Conservation (phyloP, 1,140 invertebrate genomes). For the Druon quercuslanigerum region DNA sequence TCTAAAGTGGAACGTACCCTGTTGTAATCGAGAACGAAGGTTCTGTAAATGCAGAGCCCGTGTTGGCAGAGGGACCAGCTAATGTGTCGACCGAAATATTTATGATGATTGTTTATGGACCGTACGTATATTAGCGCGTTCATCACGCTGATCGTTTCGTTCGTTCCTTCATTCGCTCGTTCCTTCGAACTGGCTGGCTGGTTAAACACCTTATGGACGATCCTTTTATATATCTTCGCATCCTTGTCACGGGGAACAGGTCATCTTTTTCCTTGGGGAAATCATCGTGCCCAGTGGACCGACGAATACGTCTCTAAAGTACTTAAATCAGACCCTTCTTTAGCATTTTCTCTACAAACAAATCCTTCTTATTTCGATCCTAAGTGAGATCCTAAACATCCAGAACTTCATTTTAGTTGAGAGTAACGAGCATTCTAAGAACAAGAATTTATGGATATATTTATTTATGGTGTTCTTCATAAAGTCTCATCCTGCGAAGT, state of each 20-base stretch:
- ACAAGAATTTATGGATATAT: slow-evolving; percentile 35
- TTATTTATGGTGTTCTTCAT: slow-evolving; percentile 20
- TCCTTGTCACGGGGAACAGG: not conserved
- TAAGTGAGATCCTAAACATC: not conserved
- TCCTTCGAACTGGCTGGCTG: slow-evolving; percentile 39
- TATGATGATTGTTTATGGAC: slow-evolving; percentile 74
- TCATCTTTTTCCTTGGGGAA: slow-evolving; percentile 1
- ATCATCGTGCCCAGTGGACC: not conserved
- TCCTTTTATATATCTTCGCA: slow-evolving; percentile 21
- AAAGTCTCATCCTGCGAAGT: slow-evolving; percentile 31
- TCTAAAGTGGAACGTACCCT: slow-evolving; percentile 17
- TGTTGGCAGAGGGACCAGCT: slow-evolving; percentile 68
- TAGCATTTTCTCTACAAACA: slow-evolving; percentile 14
- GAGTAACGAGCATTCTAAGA: slow-evolving; percentile 1
- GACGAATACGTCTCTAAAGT: slow-evolving; percentile 23
- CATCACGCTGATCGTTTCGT: slow-evolving; percentile 51
- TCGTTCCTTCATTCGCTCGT: slow-evolving; percentile 6
- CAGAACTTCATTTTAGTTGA: slow-evolving; percentile 2
- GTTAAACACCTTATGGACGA: slow-evolving; percentile 48
- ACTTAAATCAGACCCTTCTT: slow-evolving; percentile 5
- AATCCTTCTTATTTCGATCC: not conserved
- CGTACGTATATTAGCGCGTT: slow-evolving; percentile 72
- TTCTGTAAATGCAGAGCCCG: slow-evolving; percentile 42
- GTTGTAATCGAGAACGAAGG: slow-evolving; percentile 40
- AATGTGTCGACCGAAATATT: slow-evolving; percentile 73